Percentiles rank a stretch among this genome's conserved stretches.
Conservation (phyloP, 1,140 invertebrate species). For the Homarus americanus region DNA sequence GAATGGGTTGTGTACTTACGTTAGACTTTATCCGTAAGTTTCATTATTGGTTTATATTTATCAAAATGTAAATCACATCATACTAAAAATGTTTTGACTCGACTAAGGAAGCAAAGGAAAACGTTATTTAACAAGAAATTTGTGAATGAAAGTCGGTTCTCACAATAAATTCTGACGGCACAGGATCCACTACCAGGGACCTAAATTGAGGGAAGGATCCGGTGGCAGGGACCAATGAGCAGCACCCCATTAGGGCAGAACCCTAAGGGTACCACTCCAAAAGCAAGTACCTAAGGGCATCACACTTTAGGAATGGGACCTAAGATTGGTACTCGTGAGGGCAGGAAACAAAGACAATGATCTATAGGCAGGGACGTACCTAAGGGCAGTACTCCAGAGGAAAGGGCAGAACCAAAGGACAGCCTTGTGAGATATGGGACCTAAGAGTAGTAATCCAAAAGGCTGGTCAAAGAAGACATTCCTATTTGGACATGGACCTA, state of each 20-base stretch:
- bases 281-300: background rate
- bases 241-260: background rate
- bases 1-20: background rate
- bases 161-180: background rate
- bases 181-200: slow-evolving; percentile 4
- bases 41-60: background rate
- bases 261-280: background rate
- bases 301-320: background rate
- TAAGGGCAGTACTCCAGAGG: background rate
- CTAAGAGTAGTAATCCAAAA: background rate
- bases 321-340: background rate
- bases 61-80: background rate
- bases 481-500: background rate
- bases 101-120: background rate
- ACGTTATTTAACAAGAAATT: background rate
- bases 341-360: background rate
- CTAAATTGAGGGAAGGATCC: background rate
- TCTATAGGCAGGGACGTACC: background rate
- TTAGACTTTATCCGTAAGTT: background rate
- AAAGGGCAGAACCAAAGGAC: background rate
- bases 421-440: background rate
- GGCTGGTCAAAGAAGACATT: background rate
- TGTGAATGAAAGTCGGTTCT: slow-evolving; percentile 3
- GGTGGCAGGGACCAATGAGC: background rate
- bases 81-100: background rate